Evolutionary conservation across 2,797 vertebrate genomes (phyloP).

Genomic region (Tragelaphus oryx): DNA sequence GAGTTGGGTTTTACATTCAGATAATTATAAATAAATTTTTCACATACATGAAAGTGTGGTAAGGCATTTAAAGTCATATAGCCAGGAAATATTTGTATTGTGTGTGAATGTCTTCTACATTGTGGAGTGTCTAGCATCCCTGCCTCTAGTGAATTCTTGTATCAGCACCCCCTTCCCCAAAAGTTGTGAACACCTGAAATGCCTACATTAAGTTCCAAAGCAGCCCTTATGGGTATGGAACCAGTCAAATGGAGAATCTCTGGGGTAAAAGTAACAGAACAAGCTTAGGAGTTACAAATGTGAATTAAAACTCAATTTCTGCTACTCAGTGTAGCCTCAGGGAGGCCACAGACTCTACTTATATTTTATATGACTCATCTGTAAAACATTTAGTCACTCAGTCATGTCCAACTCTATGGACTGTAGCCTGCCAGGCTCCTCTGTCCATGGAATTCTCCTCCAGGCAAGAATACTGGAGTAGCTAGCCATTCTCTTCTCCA

Average conservation of each 20-base stretch:
- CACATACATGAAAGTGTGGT: neutral
- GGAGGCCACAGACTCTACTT: neutral
- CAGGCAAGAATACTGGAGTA: neutral
- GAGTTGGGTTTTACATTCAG: neutral
- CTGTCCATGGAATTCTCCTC: neutral
- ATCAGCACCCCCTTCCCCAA: neutral
- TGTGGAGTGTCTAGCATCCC: neutral
- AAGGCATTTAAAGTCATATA: neutral
- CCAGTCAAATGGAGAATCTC: neutral
- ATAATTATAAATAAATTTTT: neutral
- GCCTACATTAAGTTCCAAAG: neutral
- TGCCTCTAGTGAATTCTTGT: neutral
- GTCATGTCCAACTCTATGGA: neutral
- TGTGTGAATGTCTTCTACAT: neutral
- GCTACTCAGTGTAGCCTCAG: neutral
- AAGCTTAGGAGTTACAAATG: neutral
- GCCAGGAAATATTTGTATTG: neutral
- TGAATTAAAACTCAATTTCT: neutral
- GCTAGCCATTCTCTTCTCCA: neutral
- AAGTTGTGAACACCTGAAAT: neutral
- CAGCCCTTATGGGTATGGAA: neutral
- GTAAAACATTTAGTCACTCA: neutral
- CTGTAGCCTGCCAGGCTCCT: neutral
- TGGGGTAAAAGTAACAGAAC: neutral
- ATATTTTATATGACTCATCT: neutral